Evolutionary conservation across 2,888 invertebrate species (phyloP).

Genomic region (Chymomyza amoena): DNA sequence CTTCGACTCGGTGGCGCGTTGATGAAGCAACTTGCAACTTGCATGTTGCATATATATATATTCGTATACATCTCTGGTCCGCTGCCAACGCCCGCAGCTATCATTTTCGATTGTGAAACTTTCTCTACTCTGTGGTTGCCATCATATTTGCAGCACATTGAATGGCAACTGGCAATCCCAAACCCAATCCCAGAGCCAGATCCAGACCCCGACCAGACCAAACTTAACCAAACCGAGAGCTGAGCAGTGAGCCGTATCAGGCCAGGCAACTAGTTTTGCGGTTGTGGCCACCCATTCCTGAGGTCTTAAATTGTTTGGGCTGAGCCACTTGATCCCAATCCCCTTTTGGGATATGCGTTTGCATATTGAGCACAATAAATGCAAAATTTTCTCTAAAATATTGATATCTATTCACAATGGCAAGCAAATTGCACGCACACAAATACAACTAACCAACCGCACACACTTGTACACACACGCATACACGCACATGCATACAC

Average conservation of each 20-base stretch:
- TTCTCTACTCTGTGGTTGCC: conserved; percentile 55
- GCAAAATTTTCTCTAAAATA: conserved; percentile 44
- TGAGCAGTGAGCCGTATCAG: background rate
- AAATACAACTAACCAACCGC: background rate
- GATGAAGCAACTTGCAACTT: conserved; percentile 8
- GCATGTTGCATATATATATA: background rate
- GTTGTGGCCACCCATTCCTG: conserved; percentile 34
- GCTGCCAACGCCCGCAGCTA: conserved; percentile 52
- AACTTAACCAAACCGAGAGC: background rate
- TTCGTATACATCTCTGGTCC: background rate
- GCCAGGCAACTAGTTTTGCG: conserved; percentile 46
- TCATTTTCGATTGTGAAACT: conserved; percentile 74
- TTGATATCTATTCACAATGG: conserved; percentile 34
- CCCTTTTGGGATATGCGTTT: conserved; percentile 1
- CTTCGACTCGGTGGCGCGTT: conserved; percentile 29
- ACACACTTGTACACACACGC: background rate
- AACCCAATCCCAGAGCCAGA: conserved; percentile 10
- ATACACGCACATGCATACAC: background rate
- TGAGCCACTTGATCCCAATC: conserved; percentile 11
- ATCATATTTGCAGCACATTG: conserved; percentile 17
- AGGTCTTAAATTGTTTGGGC: conserved; percentile 35
- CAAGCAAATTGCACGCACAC: conserved; percentile 32
- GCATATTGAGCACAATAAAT: conserved; percentile 48
- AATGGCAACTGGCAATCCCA: background rate
- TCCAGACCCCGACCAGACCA: background rate